Percentiles rank a stretch among this genome's conserved stretches.
Conservation (phyloP, 1,140 invertebrate genomes). For the Tribolium castaneum region DNA sequence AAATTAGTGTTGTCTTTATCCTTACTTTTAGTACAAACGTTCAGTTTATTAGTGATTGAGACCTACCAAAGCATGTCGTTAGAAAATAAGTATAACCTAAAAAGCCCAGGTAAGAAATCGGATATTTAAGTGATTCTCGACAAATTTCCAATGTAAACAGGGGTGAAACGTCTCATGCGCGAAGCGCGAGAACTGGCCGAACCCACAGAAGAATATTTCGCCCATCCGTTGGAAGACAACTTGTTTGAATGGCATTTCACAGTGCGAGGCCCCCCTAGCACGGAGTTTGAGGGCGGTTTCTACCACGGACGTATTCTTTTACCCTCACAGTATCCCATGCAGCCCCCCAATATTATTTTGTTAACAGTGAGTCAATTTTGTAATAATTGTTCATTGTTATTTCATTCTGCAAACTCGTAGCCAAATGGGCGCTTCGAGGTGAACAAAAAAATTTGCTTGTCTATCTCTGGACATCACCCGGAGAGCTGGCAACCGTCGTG, state of each 20-base stretch:
- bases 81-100: slow-evolving; percentile 60
- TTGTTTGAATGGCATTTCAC: slow-evolving; percentile 99
- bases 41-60: too few relatives aligned
- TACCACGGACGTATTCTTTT: slow-evolving; percentile 94
- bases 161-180: slow-evolving; percentile 93
- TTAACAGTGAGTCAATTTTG: slow-evolving; percentile 76
- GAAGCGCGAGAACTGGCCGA: slow-evolving; percentile 89
- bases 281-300: slow-evolving; percentile 90
- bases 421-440: slow-evolving; percentile 96
- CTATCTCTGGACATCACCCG: slow-evolving; percentile 97
- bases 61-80: slow-evolving; percentile 49
- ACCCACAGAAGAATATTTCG: slow-evolving; percentile 91
- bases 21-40: not conserved
- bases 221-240: slow-evolving; percentile 93
- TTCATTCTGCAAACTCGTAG: slow-evolving; percentile 65
- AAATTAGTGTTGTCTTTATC: too few relatives aligned
- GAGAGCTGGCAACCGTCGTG: slow-evolving; percentile 98
- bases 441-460: slow-evolving; percentile 96
- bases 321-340: slow-evolving; percentile 96
- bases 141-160: slow-evolving; percentile 63
- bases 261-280: slow-evolving; percentile 85
- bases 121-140: too few relatives aligned
- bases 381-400: not conserved
- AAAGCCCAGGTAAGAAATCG: slow-evolving; percentile 61
- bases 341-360: slow-evolving; percentile 95